phyloP scores from a whole-genome alignment of 2,888 invertebrate species.

The Lordiphosa fenestrarum region DNA sequence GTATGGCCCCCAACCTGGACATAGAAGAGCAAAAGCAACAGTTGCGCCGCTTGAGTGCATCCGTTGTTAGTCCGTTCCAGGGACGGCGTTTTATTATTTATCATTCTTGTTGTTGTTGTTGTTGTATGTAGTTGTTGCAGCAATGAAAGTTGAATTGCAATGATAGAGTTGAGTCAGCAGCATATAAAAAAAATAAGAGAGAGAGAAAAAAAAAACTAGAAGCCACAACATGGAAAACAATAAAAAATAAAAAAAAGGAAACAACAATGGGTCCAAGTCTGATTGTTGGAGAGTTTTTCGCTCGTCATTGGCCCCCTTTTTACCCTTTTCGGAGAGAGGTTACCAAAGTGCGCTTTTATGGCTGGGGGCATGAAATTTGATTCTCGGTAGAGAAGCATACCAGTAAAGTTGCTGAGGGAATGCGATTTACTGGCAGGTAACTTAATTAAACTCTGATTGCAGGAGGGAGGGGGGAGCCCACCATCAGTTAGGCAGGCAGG shows the following conservation, averaged over 20 bases:
- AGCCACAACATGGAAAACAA: slow-evolving; percentile 35
- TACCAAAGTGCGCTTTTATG: slow-evolving; percentile 48
- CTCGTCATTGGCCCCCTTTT: slow-evolving; percentile 44
- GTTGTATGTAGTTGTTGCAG: slow-evolving; percentile 4
- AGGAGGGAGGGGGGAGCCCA: not conserved
- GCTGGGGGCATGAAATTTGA: slow-evolving; percentile 62
- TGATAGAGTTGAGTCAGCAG: slow-evolving; percentile 40
- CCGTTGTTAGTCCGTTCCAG: slow-evolving; percentile 38
- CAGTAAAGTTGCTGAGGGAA: slow-evolving; percentile 44
- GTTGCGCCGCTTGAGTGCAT: slow-evolving; percentile 65
- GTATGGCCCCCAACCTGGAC: slow-evolving; percentile 30
- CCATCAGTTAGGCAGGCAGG: not conserved
- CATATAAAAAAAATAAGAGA: slow-evolving; percentile 15
- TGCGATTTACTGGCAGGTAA: slow-evolving; percentile 45
- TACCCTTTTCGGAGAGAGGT: slow-evolving; percentile 22
- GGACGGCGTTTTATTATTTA: slow-evolving; percentile 39
- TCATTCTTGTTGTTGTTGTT: slow-evolving; percentile 17
- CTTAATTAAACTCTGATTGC: slow-evolving; percentile 49
- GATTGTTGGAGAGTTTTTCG: slow-evolving; percentile 32
- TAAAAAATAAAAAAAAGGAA: slow-evolving; percentile 27
- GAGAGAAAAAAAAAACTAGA: slow-evolving; percentile 21
- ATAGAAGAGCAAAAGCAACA: slow-evolving; percentile 30
- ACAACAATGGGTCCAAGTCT: slow-evolving; percentile 24
- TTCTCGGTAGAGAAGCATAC: slow-evolving; percentile 65
- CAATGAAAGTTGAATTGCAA: slow-evolving; percentile 60